Evolutionary conservation across 2,797 vertebrate species (phyloP).

Genomic region (Pterois miles): DNA sequence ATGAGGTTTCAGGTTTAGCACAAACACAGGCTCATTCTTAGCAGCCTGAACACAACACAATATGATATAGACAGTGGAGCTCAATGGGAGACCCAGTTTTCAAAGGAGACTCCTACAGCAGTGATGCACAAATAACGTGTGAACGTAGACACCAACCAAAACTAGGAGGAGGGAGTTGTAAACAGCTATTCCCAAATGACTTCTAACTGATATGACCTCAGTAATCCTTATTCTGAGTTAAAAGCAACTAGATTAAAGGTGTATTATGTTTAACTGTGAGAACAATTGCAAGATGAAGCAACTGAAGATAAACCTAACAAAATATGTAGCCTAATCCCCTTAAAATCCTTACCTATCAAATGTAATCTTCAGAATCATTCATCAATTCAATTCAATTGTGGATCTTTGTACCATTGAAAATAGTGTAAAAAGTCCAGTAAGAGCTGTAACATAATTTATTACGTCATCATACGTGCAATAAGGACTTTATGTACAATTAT

Average conservation of each 20-base stretch:
- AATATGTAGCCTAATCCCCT: background rate
- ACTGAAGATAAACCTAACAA: background rate
- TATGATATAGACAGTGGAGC: slow-evolving; percentile 48
- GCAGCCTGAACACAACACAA: slow-evolving; percentile 59
- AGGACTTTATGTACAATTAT: too few relatives aligned
- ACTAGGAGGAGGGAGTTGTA: slow-evolving; percentile 5
- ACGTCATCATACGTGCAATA: too few relatives aligned
- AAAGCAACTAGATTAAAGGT: background rate
- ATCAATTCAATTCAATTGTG: background rate
- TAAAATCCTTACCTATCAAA: background rate
- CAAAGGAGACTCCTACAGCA: slow-evolving; percentile 35
- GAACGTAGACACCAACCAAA: slow-evolving; percentile 49
- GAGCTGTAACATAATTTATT: background rate
- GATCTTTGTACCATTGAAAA: background rate
- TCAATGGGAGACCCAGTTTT: slow-evolving; percentile 76
- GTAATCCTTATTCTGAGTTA: background rate
- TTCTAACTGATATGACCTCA: background rate
- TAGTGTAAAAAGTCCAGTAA: background rate
- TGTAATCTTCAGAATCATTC: background rate
- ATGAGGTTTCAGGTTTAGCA: slow-evolving; percentile 68
- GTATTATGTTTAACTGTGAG: background rate
- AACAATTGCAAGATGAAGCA: background rate
- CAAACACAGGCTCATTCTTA: slow-evolving; percentile 62
- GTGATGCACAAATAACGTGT: slow-evolving; percentile 41
- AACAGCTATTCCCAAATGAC: slow-evolving; percentile 51